A percentile compares a stretch with the other conserved stretches of the same genome.
phyloP scores from a whole-genome alignment of 2,113 vertebrate species.

The Delphinus delphis region DNA sequence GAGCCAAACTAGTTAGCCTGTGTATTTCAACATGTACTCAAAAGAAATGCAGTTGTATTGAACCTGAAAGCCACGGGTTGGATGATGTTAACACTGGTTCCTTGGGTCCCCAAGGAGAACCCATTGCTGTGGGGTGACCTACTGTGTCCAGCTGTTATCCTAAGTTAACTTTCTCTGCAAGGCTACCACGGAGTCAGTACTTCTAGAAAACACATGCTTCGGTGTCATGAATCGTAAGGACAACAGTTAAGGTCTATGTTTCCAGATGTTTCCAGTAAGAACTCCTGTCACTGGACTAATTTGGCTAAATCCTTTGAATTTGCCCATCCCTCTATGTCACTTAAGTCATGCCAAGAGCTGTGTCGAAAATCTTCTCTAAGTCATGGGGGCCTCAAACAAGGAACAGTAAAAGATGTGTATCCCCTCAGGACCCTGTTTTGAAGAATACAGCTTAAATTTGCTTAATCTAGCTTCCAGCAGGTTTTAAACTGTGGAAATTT shows the following conservation, averaged over 20 bases:
- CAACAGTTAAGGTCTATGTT: not conserved
- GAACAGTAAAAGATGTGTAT: not conserved
- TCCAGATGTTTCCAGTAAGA: constrained; percentile 10
- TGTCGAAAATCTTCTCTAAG: not conserved
- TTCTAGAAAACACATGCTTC: not conserved
- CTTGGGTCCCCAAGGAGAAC: not conserved
- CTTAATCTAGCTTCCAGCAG: not conserved
- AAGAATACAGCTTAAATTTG: constrained; percentile 1
- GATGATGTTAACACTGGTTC: not conserved
- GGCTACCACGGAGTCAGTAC: not conserved
- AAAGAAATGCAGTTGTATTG: not conserved
- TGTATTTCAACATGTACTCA: not conserved
- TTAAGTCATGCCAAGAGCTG: not conserved
- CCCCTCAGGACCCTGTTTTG: not conserved
- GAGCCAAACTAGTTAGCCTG: not conserved
- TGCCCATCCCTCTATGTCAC: not conserved
- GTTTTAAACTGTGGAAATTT: constrained; percentile 2
- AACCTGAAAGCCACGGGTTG: not conserved
- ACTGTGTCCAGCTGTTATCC: not conserved
- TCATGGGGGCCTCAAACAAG: not conserved
- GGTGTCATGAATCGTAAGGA: not conserved
- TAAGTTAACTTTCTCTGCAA: not conserved
- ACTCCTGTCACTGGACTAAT: not conserved
- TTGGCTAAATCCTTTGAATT: not conserved
- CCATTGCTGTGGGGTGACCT: not conserved